Base-by-base conservation (phyloP, 2,113 vertebrate species). In the Callocephalon fimbriatum region DNA sequence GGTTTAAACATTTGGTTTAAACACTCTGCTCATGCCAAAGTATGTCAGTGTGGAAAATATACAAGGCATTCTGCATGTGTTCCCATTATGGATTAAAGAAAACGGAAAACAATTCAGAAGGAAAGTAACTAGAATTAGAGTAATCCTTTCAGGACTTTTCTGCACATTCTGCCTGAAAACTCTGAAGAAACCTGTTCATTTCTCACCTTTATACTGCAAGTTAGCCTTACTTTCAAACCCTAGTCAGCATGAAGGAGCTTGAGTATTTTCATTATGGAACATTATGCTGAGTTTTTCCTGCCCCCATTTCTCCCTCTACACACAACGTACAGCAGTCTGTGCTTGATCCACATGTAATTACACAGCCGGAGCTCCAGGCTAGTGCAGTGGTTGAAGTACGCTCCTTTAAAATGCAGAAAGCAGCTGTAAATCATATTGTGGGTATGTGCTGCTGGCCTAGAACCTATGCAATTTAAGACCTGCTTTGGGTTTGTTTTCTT, bases 31-130 rank as follows among this genome's bases (percentile, higher is more conserved):
- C 44, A 17, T 86, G 86, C 72, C 92, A 91, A 16, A 86, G 65
- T 45, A 8, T 84, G 88, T 92, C 85, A 63, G 70, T 23, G 45
- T 91, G 91, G 94, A 96, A 97, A 96, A 91, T 75, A 72, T 1
- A 88, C 72, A 61, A 66, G 65, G 65, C 86, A 75, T 94, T 75
- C 88, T 89, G 63, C 92, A 88, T 93, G 72, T 78, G 76, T 38
- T 90, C 72, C 68, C 73, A 16, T 72, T 72, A 71, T 78, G 79
- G 75, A 90, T 91, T 79, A 68, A 91, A 81, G 63, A 56, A 67
- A 86, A 45, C 26, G 63, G 65, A 65, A 92, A 81, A 61, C 42
- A 91, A 63, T 74, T 75, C 68, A 62, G 32, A 26, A 76, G 40
- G 47, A 71, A 68, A 88, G 75, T 86, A 70, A 59, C 31, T 62